A percentile compares a stretch with the other conserved stretches of the same genome.
Evolutionary conservation across 2,113 vertebrate genomes (phyloP).

Genomic region (Hippocampus barbouri): DNA sequence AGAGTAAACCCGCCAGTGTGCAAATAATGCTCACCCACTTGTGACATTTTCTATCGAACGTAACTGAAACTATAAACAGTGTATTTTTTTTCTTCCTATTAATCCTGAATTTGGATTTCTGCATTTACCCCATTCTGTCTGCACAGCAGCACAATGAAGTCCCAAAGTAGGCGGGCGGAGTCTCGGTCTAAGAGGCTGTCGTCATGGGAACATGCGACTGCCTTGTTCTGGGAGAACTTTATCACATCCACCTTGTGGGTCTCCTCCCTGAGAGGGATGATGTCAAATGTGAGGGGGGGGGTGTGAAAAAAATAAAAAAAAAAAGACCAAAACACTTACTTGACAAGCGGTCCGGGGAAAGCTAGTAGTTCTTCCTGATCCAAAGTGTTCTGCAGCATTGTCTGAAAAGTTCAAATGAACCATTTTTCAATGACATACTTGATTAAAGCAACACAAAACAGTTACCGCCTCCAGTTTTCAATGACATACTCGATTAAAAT

Average conservation of each 20-base stretch:
- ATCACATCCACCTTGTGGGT: slow-evolving; percentile 99
- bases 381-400: slow-evolving; percentile 80
- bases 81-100: no score
- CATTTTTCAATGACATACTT: background rate
- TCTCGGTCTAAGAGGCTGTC: slow-evolving; percentile 87
- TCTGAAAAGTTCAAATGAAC: slow-evolving; percentile 66
- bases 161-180: slow-evolving; percentile 91
- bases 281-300: background rate
- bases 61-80: no score
- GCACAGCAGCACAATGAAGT: slow-evolving; percentile 89
- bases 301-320: background rate
- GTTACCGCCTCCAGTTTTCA: no score
- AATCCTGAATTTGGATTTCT: background rate
- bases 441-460: background rate
- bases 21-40: no score
- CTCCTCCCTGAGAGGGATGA: slow-evolving; percentile 78
- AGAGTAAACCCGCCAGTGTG: background rate
- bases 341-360: slow-evolving; percentile 91
- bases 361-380: slow-evolving; percentile 87
- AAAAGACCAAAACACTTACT: slow-evolving; percentile 69
- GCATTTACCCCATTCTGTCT: slow-evolving; percentile 90
- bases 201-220: slow-evolving; percentile 80
- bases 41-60: no score
- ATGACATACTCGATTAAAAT: no score
- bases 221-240: slow-evolving; percentile 94